These are phyloP conservation scores for Anthopleura xanthogrammica DNA, from an alignment of 92 coral and sea anemone species.

Conservation along the genomic window DNA sequence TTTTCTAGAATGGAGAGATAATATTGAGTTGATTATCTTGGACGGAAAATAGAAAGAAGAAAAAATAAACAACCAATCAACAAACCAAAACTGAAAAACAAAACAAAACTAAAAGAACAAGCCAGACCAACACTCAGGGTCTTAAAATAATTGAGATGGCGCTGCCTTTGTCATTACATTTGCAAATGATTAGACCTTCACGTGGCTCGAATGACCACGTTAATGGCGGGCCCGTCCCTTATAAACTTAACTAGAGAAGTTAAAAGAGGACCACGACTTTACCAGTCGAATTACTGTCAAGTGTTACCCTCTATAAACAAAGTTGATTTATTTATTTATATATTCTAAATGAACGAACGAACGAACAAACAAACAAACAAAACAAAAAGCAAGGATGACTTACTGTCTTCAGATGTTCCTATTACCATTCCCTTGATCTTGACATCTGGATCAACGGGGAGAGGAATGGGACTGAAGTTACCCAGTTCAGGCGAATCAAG, in stretches of 20 bases:
- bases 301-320: too few relatives aligned
- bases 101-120: background rate
- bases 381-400: conserved; percentile 18
- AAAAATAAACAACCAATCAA: background rate
- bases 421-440: conserved; percentile 85
- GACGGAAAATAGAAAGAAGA: background rate
- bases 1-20: conserved; percentile 60
- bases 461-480: conserved; percentile 72
- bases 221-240: too few relatives aligned
- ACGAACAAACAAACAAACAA: background rate
- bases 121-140: too few relatives aligned
- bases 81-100: background rate
- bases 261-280: too few relatives aligned
- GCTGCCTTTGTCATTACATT: too few relatives aligned
- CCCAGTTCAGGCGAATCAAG: conserved; percentile 78
- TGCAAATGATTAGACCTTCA: too few relatives aligned
- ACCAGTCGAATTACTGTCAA: too few relatives aligned
- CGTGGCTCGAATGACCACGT: too few relatives aligned
- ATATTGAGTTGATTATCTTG: background rate
- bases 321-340: too few relatives aligned
- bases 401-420: conserved; percentile 77
- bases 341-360: background rate
- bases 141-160: too few relatives aligned
- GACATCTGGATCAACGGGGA: conserved; percentile 89
- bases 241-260: too few relatives aligned